Base-by-base conservation (phyloP, 2,113 vertebrate genomes). In the Ascaphus truei region DNA sequence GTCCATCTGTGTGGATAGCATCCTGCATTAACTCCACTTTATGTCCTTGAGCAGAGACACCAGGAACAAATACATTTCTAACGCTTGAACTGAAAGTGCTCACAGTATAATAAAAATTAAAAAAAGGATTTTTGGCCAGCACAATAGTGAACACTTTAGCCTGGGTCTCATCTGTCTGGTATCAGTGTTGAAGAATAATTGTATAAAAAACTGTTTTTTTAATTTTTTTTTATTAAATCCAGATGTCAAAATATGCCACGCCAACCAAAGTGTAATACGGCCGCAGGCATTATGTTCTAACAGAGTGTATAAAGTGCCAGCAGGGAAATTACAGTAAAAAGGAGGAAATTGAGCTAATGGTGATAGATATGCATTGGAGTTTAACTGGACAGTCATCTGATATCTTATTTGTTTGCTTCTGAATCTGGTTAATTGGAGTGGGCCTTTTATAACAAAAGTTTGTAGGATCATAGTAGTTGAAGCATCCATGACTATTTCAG, bases 31-130 rank as follows among this genome's bases (percentile, higher is more conserved):
- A 50, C 65, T 36, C 12, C 29, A 48, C 22, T 48, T 59, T 66
- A 23, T 60, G 41, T 59, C 66, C 45, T 69, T 69, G 55, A 56
- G 45, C 56, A 60, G 29, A 26, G 7, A 31, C 43, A 60, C 45
- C 43, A 51, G 56, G 10, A 69, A 39, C 55, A 43, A 48, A 60
- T 60, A 60, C 59, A 68, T 60, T 29, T 60, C 31, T 69, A 60
- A 69, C 60, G 55, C 66, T 36, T 68, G 39, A 45, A 39, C 66
- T 36, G 45, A 30, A 69, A 59, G 45, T 60, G 66, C 65, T 58
- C 36, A 36, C 55, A 68, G 65, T 41, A 59, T 47, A 58, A 59
- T 41, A 37, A 20, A 16, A 41, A 39, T 47, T 47, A 59, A 58
- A 58, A 59, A 39, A 37, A 20, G 16, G 53, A 39, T 47, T 47